phyloP scores from a whole-genome alignment of 53 echinoderm and acorn worm species.

The Pentamera pediparva region DNA sequence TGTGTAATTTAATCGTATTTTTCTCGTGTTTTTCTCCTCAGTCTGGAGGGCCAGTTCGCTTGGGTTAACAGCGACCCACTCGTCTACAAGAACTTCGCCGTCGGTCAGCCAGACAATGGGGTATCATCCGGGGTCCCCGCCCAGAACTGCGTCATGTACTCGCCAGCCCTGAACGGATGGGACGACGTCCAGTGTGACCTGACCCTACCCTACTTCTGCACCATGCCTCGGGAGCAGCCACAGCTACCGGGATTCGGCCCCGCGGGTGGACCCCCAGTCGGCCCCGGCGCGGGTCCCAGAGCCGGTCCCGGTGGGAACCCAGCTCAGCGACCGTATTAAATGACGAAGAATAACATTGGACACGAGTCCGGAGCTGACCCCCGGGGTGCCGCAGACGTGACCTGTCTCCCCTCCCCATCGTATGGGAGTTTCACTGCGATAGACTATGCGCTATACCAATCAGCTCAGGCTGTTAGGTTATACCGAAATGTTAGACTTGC shows the following conservation, averaged over 20 bases:
- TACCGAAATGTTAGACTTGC: too few relatives aligned
- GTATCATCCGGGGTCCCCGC: background rate
- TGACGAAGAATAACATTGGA: too few relatives aligned
- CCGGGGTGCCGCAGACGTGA: too few relatives aligned
- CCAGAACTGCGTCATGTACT: conserved; percentile 26
- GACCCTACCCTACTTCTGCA: conserved; percentile 27
- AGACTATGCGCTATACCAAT: too few relatives aligned
- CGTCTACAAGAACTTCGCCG: conserved; percentile 17
- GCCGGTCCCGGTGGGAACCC: background rate
- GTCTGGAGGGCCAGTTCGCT: background rate
- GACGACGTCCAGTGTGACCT: conserved; percentile 31
- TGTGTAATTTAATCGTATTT: too few relatives aligned
- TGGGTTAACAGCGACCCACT: conserved; percentile 6
- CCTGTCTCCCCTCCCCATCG: too few relatives aligned
- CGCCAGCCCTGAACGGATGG: conserved; percentile 26
- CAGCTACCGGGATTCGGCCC: background rate
- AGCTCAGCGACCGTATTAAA: too few relatives aligned
- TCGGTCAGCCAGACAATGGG: conserved; percentile 29
- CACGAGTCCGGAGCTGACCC: too few relatives aligned
- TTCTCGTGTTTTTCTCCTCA: too few relatives aligned
- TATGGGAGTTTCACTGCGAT: too few relatives aligned
- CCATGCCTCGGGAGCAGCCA: conserved; percentile 20
- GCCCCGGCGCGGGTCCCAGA: background rate
- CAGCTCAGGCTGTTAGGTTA: too few relatives aligned
- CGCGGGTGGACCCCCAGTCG: background rate